These are phyloP conservation scores for Halichoerus grypus DNA, from an alignment of 2,113 vertebrate species.

Conservation along the genomic window DNA sequence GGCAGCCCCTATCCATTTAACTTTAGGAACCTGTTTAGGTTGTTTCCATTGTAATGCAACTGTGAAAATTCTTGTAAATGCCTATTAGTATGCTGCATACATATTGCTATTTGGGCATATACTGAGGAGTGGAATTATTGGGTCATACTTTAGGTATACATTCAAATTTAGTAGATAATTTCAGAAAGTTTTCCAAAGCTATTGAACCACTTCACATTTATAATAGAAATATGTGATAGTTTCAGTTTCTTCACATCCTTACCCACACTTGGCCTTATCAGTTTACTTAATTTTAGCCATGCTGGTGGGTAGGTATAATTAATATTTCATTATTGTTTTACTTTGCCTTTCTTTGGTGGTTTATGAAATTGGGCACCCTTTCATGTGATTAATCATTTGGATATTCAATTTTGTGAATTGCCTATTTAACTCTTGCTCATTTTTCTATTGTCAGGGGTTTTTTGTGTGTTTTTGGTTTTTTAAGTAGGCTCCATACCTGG, in stretches of 20 bases:
- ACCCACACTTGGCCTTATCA: neutral
- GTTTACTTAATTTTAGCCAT: neutral
- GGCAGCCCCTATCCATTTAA: neutral
- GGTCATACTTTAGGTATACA: neutral
- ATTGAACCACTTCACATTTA: neutral
- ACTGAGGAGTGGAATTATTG: neutral
- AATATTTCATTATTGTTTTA: neutral
- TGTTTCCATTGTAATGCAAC: neutral
- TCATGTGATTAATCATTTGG: neutral
- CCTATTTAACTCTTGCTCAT: neutral
- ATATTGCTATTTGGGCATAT: neutral
- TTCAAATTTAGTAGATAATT: neutral
- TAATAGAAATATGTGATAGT: neutral
- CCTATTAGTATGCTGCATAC: neutral
- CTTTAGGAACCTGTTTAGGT: neutral
- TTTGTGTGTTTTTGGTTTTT: neutral
- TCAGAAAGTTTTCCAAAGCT: neutral
- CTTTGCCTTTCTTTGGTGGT: neutral
- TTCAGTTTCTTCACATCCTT: neutral
- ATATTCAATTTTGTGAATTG: neutral
- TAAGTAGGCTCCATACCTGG: neutral
- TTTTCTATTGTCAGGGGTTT: neutral
- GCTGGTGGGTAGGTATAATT: neutral
- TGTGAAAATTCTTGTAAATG: neutral
- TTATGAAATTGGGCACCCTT: neutral